Percentiles rank a stretch among this genome's conserved stretches.
These are phyloP conservation scores for Triplophysa siluroides DNA, from an alignment of 2,113 vertebrate genomes.

Conservation along the genomic window DNA sequence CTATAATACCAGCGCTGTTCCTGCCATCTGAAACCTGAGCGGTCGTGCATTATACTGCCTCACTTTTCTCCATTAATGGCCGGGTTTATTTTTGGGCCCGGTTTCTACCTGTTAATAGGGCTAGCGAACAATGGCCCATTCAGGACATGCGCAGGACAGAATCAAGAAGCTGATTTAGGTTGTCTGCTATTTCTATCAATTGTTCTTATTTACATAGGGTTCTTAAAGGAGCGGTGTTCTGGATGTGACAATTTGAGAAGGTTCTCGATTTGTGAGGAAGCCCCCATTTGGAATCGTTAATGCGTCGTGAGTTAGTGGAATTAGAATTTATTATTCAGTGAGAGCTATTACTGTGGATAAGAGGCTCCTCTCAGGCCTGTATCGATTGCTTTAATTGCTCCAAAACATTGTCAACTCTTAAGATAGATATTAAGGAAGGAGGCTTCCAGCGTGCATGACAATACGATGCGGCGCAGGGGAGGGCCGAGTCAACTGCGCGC, in stretches of 20 bases:
- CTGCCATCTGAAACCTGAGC: constrained; percentile 41
- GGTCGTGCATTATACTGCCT: constrained; percentile 32
- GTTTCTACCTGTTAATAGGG: constrained; percentile 37
- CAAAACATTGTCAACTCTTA: constrained; percentile 80
- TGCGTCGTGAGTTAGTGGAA: no score
- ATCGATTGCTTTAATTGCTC: constrained; percentile 81
- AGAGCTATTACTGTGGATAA: constrained; percentile 79
- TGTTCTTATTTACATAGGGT: background rate
- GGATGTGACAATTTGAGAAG: constrained; percentile 26
- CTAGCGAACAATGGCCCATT: constrained; percentile 47
- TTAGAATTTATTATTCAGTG: constrained; percentile 82
- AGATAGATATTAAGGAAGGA: constrained; percentile 78
- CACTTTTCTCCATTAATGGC: constrained; percentile 44
- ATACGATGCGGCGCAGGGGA: constrained; percentile 59
- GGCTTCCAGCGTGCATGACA: constrained; percentile 62
- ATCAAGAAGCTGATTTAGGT: background rate
- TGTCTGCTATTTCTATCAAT: background rate
- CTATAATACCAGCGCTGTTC: constrained; percentile 45
- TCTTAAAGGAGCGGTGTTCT: background rate
- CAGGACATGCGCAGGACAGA: constrained; percentile 13
- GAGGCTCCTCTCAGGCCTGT: constrained; percentile 74
- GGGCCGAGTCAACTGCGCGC: constrained; percentile 55
- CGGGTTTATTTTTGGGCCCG: constrained; percentile 42
- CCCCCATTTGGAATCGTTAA: constrained; percentile 52
- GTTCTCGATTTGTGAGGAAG: constrained; percentile 39